These are phyloP conservation scores for Tupaia chinensis DNA, from an alignment of 2,113 vertebrate genomes.

Conservation along the genomic window DNA sequence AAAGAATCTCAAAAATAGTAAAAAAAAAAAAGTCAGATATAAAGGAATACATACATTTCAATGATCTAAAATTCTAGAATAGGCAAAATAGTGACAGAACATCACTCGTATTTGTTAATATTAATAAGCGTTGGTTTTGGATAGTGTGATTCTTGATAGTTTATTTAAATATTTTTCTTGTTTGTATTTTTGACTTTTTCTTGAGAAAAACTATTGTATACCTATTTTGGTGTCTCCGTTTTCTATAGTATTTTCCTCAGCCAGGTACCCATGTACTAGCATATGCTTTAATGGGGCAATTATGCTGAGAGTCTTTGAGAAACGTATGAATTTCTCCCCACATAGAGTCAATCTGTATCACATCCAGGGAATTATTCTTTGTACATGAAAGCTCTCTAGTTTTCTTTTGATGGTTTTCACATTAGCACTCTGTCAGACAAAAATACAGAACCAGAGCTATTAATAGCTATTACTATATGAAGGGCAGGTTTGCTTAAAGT, in stretches of 20 bases:
- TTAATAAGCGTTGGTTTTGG: background rate
- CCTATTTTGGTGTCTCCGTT: background rate
- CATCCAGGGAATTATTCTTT: background rate
- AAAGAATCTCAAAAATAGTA: background rate
- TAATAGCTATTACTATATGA: background rate
- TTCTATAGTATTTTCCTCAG: background rate
- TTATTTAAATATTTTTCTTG: background rate
- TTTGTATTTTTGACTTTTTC: background rate
- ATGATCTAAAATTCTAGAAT: background rate
- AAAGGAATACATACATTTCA: background rate
- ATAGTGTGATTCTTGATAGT: background rate
- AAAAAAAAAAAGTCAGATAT: background rate
- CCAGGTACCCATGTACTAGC: background rate
- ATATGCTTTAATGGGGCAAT: background rate
- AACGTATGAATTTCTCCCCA: background rate
- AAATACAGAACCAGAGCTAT: background rate
- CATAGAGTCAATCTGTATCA: background rate
- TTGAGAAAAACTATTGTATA: too few relatives aligned
- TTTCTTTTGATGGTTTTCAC: conserved; percentile 20
- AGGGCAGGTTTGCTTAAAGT: background rate
- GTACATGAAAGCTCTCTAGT: background rate
- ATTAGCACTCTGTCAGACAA: background rate
- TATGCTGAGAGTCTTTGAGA: background rate
- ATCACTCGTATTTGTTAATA: background rate
- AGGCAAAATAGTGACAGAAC: background rate